These are phyloP conservation scores for Octodonta nipae DNA, from an alignment of 2,888 invertebrate species.

Conservation along the genomic window DNA sequence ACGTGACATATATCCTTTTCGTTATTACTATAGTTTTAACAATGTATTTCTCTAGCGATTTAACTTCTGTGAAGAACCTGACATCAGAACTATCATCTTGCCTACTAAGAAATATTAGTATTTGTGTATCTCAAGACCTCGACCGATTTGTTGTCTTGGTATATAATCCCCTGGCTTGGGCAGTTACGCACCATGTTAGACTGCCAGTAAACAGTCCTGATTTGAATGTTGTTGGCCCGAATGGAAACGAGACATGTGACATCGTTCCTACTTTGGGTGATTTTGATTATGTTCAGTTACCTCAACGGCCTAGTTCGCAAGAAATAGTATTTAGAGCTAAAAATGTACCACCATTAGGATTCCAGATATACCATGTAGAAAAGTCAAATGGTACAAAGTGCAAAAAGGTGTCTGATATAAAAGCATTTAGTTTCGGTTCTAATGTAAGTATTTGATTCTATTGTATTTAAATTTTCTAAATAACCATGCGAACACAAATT, in stretches of 20 bases:
- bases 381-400: too few species aligned
- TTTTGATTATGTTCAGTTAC: conserved; percentile 10
- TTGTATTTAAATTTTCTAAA: too few species aligned
- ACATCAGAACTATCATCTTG: conserved; percentile 39
- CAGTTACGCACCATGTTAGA: conserved; percentile 43
- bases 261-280: conserved; percentile 13
- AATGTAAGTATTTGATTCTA: too few species aligned
- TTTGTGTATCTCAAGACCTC: conserved; percentile 52
- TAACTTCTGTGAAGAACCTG: conserved; percentile 2
- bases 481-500: too few species aligned
- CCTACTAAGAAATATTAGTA: conserved; percentile 57
- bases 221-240: conserved; percentile 48
- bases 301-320: conserved; percentile 22
- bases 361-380: conserved; percentile 45
- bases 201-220: conserved; percentile 44
- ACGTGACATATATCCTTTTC: conserved; percentile 5
- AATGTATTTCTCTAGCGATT: background rate
- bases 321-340: conserved; percentile 58
- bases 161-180: conserved; percentile 66
- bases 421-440: too few species aligned
- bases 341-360: conserved; percentile 52
- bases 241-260: conserved; percentile 26
- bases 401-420: too few species aligned
- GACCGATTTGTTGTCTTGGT: conserved; percentile 48
- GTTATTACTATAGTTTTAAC: conserved; percentile 6